Evolutionary conservation across 1,140 invertebrate genomes (phyloP), one percentile per base, ranked within the genome.

Genomic region (Tetranychus urticae): DNA sequence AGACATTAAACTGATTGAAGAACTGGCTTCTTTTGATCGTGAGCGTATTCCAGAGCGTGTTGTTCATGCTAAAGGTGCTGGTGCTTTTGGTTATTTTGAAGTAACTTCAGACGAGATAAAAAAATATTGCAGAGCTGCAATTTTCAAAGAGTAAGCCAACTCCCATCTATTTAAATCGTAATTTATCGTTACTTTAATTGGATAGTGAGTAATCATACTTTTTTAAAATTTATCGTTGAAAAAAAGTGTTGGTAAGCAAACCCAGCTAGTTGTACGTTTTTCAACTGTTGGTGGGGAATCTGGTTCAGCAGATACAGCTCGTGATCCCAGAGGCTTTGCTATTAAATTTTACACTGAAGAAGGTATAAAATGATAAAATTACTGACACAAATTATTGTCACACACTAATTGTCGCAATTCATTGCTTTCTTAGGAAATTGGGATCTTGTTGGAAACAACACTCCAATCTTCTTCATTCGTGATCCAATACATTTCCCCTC

Each of bases 81-180:
- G 90, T 67, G 93, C 93, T n/a, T 96, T 94, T 75, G 93, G 93
- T 2, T 91, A 92, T 69, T 93, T 97, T 71, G 89, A 96, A 74
- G 83, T 64, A 2, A 65, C 64, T 23, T 56, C 47, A 36, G 35
- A 50, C 7, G 86, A 94, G 69, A 88, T 97, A 34, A 80, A 79
- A 1, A 81, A 84, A 63, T 92, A 89, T 68, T 80, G 75, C 56
- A 88, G 86, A 64, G 87, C 88, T 0, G 81, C 81, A 58, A 71
- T 92, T 0, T 96, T 96, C 72, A 80, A 81, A 52, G 71, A 31
- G n/a, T 54, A 54, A 54, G 50, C 14, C 14, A 14, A 31, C 14
- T 23, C 23, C 23, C 23, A 23, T 23, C 23, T 23, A 23, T 23
- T 23, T 23, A 23, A 23, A 23, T 23, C 23, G 23, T 23, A 23